Conservation (phyloP, 2,797 vertebrate species). For the Heliangelus exortis region DNA sequence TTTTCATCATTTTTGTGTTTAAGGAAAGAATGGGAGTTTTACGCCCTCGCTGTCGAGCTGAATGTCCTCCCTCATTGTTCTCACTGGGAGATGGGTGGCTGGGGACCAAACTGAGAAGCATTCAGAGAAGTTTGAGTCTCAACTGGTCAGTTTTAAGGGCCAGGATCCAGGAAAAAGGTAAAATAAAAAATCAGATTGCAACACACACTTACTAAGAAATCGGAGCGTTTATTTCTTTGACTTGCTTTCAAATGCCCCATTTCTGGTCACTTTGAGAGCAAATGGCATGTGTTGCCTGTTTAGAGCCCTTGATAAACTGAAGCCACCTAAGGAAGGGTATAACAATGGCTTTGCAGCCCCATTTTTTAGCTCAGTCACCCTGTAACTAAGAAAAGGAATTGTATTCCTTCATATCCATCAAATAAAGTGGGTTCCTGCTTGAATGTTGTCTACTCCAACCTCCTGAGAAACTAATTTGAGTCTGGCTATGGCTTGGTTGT, state of each 20-base stretch:
- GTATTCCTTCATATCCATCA: background rate
- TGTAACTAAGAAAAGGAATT: background rate
- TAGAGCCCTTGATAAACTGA: background rate
- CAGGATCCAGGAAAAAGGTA: background rate
- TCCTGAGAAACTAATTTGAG: background rate
- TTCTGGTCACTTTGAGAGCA: background rate
- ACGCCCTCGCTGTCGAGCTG: constrained; percentile 41
- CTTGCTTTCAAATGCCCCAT: background rate
- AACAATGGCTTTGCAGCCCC: background rate
- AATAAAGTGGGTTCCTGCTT: background rate
- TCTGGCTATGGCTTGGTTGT: background rate
- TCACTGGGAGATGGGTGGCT: background rate
- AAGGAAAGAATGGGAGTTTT: constrained; percentile 69
- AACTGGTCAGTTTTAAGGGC: background rate
- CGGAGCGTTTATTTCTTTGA: background rate
- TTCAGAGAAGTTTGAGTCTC: background rate
- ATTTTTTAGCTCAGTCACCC: background rate
- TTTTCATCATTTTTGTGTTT: constrained; percentile 77
- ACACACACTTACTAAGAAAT: background rate
- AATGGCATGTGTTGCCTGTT: background rate
- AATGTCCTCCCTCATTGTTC: constrained; percentile 58
- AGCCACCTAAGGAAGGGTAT: background rate
- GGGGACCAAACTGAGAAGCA: background rate
- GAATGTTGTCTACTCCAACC: background rate
- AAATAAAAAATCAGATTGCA: background rate